Percentiles rank a stretch among this genome's conserved stretches.
Conservation (phyloP, 2,797 vertebrate species). For the Octomys mimax region DNA sequence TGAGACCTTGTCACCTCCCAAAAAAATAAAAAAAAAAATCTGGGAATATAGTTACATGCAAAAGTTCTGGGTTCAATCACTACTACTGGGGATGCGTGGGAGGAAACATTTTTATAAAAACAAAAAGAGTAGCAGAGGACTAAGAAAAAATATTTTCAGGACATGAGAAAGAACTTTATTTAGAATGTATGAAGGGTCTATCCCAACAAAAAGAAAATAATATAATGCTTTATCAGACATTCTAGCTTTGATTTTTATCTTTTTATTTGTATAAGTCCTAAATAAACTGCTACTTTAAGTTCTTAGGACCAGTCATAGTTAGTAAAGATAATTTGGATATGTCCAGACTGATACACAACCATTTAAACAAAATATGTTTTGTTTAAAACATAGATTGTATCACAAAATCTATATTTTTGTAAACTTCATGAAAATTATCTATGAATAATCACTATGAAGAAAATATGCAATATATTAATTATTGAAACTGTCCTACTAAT, state of each 20-base stretch:
- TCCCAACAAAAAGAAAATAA: slow-evolving; percentile 4
- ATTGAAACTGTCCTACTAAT: no score
- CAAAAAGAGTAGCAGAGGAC: neutral
- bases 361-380: slow-evolving; percentile 19
- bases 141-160: slow-evolving; percentile 5
- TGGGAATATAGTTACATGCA: neutral
- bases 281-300: neutral
- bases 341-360: neutral
- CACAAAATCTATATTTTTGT: neutral
- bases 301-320: neutral
- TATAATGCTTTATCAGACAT: neutral
- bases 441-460: neutral
- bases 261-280: neutral
- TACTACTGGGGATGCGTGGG: neutral
- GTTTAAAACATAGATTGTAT: neutral
- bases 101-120: neutral
- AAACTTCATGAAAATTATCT: slow-evolving; percentile 19
- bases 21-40: neutral
- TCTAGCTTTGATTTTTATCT: slow-evolving; percentile 18
- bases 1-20: neutral
- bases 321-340: slow-evolving; percentile 21
- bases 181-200: neutral
- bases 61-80: neutral
- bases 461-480: no score
- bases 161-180: neutral